phyloP scores from a whole-genome alignment of 1,140 invertebrate genomes.

The Eumaeus atala region DNA sequence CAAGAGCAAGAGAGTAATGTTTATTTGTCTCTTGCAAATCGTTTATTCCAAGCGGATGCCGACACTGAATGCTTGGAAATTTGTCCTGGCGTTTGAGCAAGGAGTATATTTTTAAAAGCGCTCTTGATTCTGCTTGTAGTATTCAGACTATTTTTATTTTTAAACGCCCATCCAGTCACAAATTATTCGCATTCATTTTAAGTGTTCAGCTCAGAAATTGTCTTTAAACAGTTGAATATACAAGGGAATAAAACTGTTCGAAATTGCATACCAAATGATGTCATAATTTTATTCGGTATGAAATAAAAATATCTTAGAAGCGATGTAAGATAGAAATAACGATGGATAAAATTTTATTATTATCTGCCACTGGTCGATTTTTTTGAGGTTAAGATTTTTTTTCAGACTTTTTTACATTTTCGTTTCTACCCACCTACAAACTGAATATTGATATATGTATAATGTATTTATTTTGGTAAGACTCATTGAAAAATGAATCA shows the following conservation, averaged over 20 bases:
- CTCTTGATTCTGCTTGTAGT: conserved; percentile 36
- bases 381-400: too few relatives aligned
- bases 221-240: not conserved
- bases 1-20: conserved; percentile 29
- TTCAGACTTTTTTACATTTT: too few relatives aligned
- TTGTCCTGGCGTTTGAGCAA: conserved; percentile 42
- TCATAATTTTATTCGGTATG: not conserved
- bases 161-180: conserved; percentile 32
- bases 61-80: conserved; percentile 40
- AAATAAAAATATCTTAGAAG: not conserved
- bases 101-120: conserved; percentile 44
- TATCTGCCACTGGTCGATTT: too few relatives aligned
- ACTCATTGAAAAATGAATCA: too few relatives aligned
- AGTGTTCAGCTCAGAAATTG: conserved; percentile 2
- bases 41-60: conserved; percentile 43
- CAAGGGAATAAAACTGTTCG: conserved; percentile 1
- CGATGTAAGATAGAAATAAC: too few relatives aligned
- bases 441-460: too few relatives aligned
- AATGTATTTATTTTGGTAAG: too few relatives aligned
- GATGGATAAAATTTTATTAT: too few relatives aligned
- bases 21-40: conserved; percentile 43
- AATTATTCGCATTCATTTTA: conserved; percentile 30
- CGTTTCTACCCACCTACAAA: too few relatives aligned
- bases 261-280: conserved; percentile 6
- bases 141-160: conserved; percentile 37